phyloP scores from a whole-genome alignment of 2,113 vertebrate species.

The Paradisaea rubra region DNA sequence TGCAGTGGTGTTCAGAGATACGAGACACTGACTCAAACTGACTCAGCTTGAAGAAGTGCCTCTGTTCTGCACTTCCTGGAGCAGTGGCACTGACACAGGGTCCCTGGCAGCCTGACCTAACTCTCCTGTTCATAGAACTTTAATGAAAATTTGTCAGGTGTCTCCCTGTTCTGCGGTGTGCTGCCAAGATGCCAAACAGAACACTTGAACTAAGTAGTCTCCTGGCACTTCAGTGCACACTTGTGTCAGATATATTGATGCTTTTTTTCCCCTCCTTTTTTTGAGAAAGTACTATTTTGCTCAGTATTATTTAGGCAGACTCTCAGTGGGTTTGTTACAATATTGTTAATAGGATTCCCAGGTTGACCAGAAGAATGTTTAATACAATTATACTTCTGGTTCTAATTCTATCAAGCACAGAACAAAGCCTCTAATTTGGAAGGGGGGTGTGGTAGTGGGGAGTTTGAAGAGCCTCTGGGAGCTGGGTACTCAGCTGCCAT shows the following conservation, averaged over 20 bases:
- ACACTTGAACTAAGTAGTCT: neutral
- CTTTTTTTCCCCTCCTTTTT: neutral
- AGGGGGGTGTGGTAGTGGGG: neutral
- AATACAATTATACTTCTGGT: neutral
- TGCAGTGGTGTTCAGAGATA: neutral
- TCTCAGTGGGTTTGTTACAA: neutral
- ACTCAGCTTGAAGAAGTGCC: neutral
- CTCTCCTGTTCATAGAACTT: neutral
- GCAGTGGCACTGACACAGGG: neutral
- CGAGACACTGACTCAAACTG: neutral
- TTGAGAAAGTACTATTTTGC: neutral
- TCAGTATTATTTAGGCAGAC: neutral
- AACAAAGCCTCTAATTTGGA: neutral
- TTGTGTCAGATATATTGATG: neutral
- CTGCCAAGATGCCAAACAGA: neutral
- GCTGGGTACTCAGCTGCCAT: neutral
- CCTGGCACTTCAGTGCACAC: neutral
- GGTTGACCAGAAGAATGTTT: neutral
- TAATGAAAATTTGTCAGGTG: neutral
- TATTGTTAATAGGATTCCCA: neutral
- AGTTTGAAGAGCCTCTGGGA: neutral
- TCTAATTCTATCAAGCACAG: neutral
- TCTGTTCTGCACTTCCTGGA: neutral
- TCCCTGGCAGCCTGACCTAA: neutral
- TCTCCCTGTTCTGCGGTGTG: neutral